Evolutionary conservation across 1,140 invertebrate species (phyloP).

Genomic region (Camponotus pennsylvanicus): DNA sequence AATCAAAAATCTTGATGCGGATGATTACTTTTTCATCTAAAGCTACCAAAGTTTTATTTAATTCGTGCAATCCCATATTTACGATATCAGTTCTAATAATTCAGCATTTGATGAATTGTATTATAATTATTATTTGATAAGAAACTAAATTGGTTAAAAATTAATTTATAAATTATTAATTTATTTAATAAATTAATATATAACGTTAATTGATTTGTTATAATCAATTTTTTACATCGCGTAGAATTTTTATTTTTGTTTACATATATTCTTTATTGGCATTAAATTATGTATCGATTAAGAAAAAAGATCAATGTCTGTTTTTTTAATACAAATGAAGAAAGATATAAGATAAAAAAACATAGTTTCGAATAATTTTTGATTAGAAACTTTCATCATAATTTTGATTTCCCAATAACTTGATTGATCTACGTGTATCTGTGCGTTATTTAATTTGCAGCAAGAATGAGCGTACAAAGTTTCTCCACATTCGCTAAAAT

Average conservation of each 20-base stretch:
- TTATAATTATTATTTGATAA: background rate
- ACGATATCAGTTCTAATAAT: background rate
- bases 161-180: background rate
- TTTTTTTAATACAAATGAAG: background rate
- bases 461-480: slow-evolving; percentile 41
- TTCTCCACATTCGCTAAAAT: slow-evolving; percentile 50
- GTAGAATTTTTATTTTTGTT: background rate
- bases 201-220: background rate
- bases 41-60: background rate
- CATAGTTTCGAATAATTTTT: background rate
- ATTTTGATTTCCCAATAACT: slow-evolving; percentile 34
- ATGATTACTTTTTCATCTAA: background rate
- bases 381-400: slow-evolving; percentile 23
- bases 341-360: slow-evolving; percentile 6
- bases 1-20: background rate
- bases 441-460: slow-evolving; percentile 46
- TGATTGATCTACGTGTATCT: slow-evolving; percentile 14
- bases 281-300: background rate
- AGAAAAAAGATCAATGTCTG: background rate
- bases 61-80: background rate
- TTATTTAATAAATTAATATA: background rate
- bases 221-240: background rate
- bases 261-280: background rate
- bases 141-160: background rate
- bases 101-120: background rate